Evolutionary conservation across 2,113 vertebrate species (phyloP).

Genomic region (Scartelaos histophorus): DNA sequence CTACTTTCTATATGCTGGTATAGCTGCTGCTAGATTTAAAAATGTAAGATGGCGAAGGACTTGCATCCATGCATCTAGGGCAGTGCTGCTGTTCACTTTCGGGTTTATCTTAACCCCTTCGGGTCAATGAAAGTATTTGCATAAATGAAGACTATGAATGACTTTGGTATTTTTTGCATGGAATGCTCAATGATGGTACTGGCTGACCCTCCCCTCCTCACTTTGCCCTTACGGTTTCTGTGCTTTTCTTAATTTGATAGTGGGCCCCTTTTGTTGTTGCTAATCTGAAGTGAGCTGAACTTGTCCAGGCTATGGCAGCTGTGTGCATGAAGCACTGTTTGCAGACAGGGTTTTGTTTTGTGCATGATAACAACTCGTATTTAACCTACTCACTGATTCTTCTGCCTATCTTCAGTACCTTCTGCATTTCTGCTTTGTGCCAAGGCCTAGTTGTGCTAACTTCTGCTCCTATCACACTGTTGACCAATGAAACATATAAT

Average conservation of each 20-base stretch:
- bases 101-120: conserved; percentile 72
- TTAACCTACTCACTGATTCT: conserved; percentile 37
- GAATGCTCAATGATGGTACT: conserved; percentile 77
- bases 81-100: conserved; percentile 73
- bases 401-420: conserved; percentile 48
- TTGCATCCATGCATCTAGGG: conserved; percentile 30
- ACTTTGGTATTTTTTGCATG: conserved; percentile 82
- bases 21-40: not conserved
- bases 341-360: conserved; percentile 53
- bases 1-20: not conserved
- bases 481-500: not conserved
- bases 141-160: conserved; percentile 67
- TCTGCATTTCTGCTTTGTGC: conserved; percentile 57
- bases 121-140: conserved; percentile 68
- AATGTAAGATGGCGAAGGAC: not conserved
- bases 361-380: conserved; percentile 69
- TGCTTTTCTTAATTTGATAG: conserved; percentile 59
- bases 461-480: conserved; percentile 34
- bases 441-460: conserved; percentile 50
- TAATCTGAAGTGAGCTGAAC: conserved; percentile 47
- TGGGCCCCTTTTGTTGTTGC: conserved; percentile 47
- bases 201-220: conserved; percentile 50
- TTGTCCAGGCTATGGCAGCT: conserved; percentile 44
- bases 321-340: conserved; percentile 68
- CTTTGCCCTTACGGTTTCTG: conserved; percentile 47